Percentiles rank a stretch among this genome's conserved stretches.
Conservation (phyloP, 2,888 invertebrate genomes). For the Sisyra terminalis region DNA sequence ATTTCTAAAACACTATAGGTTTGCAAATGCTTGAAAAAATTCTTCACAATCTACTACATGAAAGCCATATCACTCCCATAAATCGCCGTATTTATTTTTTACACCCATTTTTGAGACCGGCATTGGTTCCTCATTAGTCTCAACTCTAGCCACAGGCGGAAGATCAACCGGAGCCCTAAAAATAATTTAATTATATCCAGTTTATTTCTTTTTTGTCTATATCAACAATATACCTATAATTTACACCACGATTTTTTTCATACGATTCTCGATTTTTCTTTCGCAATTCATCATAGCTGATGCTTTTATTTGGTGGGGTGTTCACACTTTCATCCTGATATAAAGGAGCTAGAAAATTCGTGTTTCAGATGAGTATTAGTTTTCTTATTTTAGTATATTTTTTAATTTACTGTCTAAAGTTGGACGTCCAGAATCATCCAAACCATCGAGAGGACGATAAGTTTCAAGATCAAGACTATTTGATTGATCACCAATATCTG, state of each 20-base stretch:
- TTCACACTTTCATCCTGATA: slow-evolving; percentile 30
- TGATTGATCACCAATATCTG: slow-evolving; percentile 32
- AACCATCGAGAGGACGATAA: slow-evolving; percentile 37
- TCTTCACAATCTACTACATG: too few relatives aligned
- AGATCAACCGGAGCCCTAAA: too few relatives aligned
- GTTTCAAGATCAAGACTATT: slow-evolving; percentile 44
- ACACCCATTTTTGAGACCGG: too few relatives aligned
- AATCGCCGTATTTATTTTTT: too few relatives aligned
- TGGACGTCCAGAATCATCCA: slow-evolving; percentile 40
- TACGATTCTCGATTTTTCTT: slow-evolving; percentile 51
- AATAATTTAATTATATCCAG: too few relatives aligned
- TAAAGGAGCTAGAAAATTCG: slow-evolving; percentile 19
- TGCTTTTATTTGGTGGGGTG: slow-evolving; percentile 25
- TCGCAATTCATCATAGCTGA: slow-evolving; percentile 55
- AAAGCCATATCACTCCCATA: too few relatives aligned
- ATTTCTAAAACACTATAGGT: too few relatives aligned
- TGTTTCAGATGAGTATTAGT: neutral
- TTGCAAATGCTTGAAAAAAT: too few relatives aligned
- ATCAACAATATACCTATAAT: slow-evolving; percentile 15
- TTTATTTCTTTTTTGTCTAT: too few relatives aligned
- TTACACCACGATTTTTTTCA: slow-evolving; percentile 20
- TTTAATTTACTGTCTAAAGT: slow-evolving; percentile 31
- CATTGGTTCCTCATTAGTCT: too few relatives aligned
- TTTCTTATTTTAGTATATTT: neutral
- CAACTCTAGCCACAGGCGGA: too few relatives aligned